Conservation (phyloP, 2,888 invertebrate genomes). For the Stenodera caucasica region DNA sequence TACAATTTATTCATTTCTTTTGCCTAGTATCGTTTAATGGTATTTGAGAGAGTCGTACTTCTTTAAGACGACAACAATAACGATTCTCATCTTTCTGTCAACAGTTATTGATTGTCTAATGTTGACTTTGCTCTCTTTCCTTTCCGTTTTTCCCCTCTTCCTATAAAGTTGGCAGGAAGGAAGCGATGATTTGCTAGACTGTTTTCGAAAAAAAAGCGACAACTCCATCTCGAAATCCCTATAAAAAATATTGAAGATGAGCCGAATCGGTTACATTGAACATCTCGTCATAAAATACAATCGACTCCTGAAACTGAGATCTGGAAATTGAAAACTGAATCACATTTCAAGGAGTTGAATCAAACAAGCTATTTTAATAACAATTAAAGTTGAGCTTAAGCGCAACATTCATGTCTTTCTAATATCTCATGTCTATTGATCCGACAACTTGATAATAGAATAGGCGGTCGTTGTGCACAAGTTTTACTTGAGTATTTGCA, state of each 20-base stretch:
- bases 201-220: neutral
- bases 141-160: constrained; percentile 10
- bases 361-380: too few relatives aligned
- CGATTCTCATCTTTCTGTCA: constrained; percentile 20
- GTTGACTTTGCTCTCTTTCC: constrained; percentile 29
- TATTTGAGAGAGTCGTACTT: constrained; percentile 11
- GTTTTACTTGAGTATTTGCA: neutral
- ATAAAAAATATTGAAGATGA: too few relatives aligned
- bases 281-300: too few relatives aligned
- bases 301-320: too few relatives aligned
- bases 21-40: constrained; percentile 3
- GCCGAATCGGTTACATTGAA: too few relatives aligned
- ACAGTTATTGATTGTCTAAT: constrained; percentile 33
- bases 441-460: too few relatives aligned
- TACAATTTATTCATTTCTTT: constrained; percentile 15
- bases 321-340: too few relatives aligned
- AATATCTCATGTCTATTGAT: too few relatives aligned
- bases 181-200: constrained; percentile 28
- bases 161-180: constrained; percentile 22
- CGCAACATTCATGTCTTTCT: too few relatives aligned
- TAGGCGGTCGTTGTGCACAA: too few relatives aligned
- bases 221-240: constrained; percentile 1
- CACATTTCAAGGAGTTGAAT: too few relatives aligned
- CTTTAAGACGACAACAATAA: constrained; percentile 14
- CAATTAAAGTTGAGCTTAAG: too few relatives aligned